Percentiles rank a stretch among this genome's conserved stretches.
These are phyloP conservation scores for Hipparchia semele DNA, from an alignment of 2,888 invertebrate species.

Conservation along the genomic window DNA sequence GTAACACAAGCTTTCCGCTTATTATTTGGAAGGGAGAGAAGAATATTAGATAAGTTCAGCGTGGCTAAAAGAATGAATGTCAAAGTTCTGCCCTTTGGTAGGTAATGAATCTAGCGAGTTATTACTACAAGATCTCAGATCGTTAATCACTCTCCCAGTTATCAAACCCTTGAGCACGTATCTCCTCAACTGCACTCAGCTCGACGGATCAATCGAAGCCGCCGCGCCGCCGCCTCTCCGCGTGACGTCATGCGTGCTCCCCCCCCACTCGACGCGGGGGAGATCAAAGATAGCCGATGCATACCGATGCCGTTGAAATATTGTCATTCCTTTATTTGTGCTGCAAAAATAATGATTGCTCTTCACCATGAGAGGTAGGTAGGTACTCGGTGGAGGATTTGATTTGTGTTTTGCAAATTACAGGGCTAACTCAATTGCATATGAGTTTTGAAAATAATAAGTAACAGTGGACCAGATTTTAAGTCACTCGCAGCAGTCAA, in stretches of 20 bases:
- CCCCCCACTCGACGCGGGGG: constrained; percentile 13
- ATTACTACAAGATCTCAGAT: background rate
- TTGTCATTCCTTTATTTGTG: constrained; percentile 19
- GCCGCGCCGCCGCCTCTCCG: constrained; percentile 1
- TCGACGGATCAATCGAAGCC: background rate
- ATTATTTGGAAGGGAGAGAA: too few relatives aligned
- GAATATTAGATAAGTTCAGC: too few relatives aligned
- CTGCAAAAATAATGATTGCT: constrained; percentile 14
- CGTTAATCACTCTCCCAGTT: constrained; percentile 11
- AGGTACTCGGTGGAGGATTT: background rate
- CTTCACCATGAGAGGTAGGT: background rate
- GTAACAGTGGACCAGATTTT: too few relatives aligned
- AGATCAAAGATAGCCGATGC: constrained; percentile 30
- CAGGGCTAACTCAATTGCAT: background rate
- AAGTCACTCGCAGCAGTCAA: too few relatives aligned
- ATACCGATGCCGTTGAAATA: constrained; percentile 22
- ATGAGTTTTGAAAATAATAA: too few relatives aligned
- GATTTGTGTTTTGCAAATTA: background rate
- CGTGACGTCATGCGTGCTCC: constrained; percentile 26
- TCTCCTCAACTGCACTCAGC: background rate
- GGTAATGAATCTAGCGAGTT: background rate
- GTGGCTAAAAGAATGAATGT: background rate
- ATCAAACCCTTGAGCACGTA: constrained; percentile 11
- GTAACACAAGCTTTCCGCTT: too few relatives aligned
- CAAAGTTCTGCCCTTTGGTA: background rate